Evolutionary conservation across 2,113 vertebrate species (phyloP).

Genomic region (Leucoraja erinaceus): DNA sequence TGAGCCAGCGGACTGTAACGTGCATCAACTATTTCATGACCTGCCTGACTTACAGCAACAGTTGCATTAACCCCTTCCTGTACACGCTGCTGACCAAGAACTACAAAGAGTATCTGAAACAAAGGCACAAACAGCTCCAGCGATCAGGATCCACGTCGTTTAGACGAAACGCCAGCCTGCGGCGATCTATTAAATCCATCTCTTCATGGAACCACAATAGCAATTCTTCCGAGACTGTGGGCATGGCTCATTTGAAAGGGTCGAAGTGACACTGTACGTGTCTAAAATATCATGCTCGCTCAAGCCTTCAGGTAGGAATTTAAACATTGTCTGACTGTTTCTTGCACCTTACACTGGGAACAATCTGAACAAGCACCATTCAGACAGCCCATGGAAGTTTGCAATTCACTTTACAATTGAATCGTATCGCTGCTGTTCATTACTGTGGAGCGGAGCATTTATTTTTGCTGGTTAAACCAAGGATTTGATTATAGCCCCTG

Average conservation of each 20-base stretch:
- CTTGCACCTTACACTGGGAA: too few relatives aligned
- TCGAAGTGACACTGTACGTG: not conserved
- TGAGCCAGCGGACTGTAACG: slow-evolving; percentile 69
- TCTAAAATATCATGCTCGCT: not conserved
- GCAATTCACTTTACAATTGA: not conserved
- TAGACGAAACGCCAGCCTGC: slow-evolving; percentile 65
- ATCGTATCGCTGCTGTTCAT: not conserved
- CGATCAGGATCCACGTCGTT: slow-evolving; percentile 75
- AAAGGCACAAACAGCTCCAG: slow-evolving; percentile 70
- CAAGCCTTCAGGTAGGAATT: not conserved
- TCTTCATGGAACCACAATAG: slow-evolving; percentile 70
- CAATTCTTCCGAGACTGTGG: not conserved
- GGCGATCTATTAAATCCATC: slow-evolving; percentile 68
- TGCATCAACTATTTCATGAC: slow-evolving; percentile 87
- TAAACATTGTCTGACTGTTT: not conserved
- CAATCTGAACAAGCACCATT: too few relatives aligned
- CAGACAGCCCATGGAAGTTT: not conserved
- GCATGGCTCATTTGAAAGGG: not conserved
- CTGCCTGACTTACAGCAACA: slow-evolving; percentile 87
- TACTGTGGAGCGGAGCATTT: not conserved
- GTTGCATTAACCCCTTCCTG: slow-evolving; percentile 87
- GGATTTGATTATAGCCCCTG: not conserved
- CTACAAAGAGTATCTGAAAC: slow-evolving; percentile 71
- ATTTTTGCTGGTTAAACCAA: not conserved
- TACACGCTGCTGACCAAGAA: slow-evolving; percentile 80